Percentiles rank a stretch among this genome's conserved stretches.
Evolutionary conservation across 1,140 invertebrate species (phyloP).

Genomic region (Bombus impatiens): DNA sequence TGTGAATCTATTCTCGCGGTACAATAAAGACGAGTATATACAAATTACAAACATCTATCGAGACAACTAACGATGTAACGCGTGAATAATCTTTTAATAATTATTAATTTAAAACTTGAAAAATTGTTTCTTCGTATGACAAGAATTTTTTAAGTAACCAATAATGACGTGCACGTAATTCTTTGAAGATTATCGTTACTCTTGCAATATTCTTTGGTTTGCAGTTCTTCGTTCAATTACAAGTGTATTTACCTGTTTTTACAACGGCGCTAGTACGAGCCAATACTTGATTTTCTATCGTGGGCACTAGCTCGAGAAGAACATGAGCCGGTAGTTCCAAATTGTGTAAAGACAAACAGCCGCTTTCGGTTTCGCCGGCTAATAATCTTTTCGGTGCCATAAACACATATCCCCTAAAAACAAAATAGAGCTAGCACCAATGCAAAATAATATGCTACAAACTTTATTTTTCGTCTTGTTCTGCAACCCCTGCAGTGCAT

Average conservation of each 20-base stretch:
- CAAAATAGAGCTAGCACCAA: neutral
- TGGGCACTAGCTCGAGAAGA: slow-evolving; percentile 72
- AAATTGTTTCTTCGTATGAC: no score
- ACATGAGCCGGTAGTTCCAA: slow-evolving; percentile 79
- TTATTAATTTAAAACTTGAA: no score
- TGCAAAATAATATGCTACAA: neutral
- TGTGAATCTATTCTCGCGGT: neutral
- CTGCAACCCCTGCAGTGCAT: neutral
- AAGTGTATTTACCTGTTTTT: slow-evolving; percentile 69
- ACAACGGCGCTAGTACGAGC: slow-evolving; percentile 69
- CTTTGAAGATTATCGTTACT: neutral
- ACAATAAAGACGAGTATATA: no score
- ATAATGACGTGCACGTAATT: neutral
- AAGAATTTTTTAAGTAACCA: no score
- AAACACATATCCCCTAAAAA: slow-evolving; percentile 80
- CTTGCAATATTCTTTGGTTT: neutral
- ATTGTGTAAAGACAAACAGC: slow-evolving; percentile 80
- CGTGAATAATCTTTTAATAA: neutral
- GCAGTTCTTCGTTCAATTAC: neutral
- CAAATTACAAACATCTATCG: neutral
- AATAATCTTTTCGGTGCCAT: slow-evolving; percentile 79
- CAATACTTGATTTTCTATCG: slow-evolving; percentile 72
- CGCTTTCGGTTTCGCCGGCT: slow-evolving; percentile 77
- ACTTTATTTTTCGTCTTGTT: neutral
- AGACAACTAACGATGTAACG: neutral